Conservation (phyloP, 2,888 invertebrate species). For the Eupithecia subfuscata region DNA sequence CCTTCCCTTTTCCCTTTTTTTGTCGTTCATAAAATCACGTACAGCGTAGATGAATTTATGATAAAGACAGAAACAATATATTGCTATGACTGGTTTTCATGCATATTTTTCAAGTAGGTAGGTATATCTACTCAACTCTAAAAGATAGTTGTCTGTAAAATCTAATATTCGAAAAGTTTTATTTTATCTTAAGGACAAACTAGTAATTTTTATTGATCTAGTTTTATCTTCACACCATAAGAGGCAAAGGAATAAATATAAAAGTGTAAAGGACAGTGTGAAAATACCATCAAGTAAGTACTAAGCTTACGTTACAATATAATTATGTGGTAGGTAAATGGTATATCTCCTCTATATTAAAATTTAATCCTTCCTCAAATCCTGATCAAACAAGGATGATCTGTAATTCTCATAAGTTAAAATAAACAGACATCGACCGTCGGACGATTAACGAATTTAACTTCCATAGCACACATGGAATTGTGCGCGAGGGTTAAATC, state of each 20-base stretch:
- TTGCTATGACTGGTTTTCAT: neutral
- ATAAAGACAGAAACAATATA: neutral
- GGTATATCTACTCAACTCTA: neutral
- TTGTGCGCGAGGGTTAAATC: conserved; percentile 28
- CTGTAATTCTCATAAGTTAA: conserved; percentile 32
- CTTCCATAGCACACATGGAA: conserved; percentile 43
- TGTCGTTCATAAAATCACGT: neutral
- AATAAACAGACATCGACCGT: conserved; percentile 35
- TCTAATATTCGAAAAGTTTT: neutral
- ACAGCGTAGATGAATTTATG: neutral
- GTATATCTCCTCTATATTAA: conserved; percentile 3
- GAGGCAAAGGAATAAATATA: neutral
- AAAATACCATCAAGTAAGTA: neutral
- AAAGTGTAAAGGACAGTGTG: neutral
- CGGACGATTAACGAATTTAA: conserved; percentile 42
- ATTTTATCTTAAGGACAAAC: neutral
- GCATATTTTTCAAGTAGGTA: neutral
- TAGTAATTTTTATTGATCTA: neutral
- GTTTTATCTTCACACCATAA: neutral
- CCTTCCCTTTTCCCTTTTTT: neutral
- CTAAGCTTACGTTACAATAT: neutral
- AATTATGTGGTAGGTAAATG: neutral
- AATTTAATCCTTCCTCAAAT: conserved; percentile 19
- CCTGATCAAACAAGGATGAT: conserved; percentile 27
- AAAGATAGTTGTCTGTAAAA: neutral